phyloP scores from a whole-genome alignment of 2,113 vertebrate genomes.

The Myotis brandtii region DNA sequence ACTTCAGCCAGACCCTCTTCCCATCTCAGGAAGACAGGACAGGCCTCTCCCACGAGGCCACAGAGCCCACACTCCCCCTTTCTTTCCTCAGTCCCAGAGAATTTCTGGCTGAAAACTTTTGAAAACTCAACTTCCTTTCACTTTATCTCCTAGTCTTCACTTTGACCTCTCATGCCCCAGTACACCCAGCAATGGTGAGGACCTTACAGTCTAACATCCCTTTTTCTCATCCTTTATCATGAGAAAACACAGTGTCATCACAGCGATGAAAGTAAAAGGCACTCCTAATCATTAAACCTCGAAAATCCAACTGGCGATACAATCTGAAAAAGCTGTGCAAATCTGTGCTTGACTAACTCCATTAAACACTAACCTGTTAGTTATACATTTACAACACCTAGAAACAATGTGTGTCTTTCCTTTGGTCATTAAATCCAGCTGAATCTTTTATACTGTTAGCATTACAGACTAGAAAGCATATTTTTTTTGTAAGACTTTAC shows the following conservation, averaged over 20 bases:
- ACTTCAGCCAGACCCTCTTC: background rate
- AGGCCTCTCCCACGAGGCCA: background rate
- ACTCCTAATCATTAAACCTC: background rate
- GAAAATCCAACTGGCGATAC: background rate
- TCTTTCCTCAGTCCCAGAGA: background rate
- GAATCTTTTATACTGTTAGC: background rate
- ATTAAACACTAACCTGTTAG: slow-evolving; percentile 56
- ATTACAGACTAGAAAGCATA: background rate
- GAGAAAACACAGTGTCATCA: background rate
- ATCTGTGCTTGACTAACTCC: background rate
- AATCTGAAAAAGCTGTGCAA: slow-evolving; percentile 5
- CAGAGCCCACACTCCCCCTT: background rate
- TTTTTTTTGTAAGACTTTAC: background rate
- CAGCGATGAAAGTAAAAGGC: background rate
- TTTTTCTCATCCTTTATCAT: background rate
- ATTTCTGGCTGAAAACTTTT: background rate
- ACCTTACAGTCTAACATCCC: too few species aligned
- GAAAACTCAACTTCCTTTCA: background rate
- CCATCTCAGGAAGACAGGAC: too few species aligned
- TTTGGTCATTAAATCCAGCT: slow-evolving; percentile 13
- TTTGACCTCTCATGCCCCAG: background rate
- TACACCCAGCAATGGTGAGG: rapidly evolving
- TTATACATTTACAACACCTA: slow-evolving; percentile 66
- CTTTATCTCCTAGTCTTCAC: background rate
- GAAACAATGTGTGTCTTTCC: slow-evolving; percentile 23